These are phyloP conservation scores for Drosophila sturtevanti DNA, from an alignment of 1,140 invertebrate species.

Conservation along the genomic window DNA sequence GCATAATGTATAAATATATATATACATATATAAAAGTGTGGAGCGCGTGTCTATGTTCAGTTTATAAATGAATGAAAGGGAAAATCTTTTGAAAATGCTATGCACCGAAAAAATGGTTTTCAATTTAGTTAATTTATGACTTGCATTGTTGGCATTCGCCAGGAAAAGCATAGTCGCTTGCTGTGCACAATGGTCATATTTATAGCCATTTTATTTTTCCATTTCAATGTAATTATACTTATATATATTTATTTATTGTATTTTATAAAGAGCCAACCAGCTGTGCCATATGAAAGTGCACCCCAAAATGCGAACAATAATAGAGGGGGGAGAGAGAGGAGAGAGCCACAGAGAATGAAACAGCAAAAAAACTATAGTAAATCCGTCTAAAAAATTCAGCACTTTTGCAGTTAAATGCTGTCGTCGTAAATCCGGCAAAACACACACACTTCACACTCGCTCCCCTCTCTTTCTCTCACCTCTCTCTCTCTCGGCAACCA, in stretches of 20 bases:
- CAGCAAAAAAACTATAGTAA: conserved; percentile 30
- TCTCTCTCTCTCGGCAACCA: not conserved
- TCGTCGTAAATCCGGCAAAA: conserved; percentile 25
- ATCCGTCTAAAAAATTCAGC: conserved; percentile 32
- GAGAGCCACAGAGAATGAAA: conserved; percentile 13
- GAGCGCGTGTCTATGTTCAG: conserved; percentile 31
- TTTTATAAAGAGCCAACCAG: conserved; percentile 38
- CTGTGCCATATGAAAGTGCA: conserved; percentile 33
- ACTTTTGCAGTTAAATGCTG: conserved; percentile 36
- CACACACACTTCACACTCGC: not conserved
- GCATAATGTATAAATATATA: conserved; percentile 66
- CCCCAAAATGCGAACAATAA: conserved; percentile 7
- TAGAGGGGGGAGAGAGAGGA: not conserved
- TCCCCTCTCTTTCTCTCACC: not conserved
- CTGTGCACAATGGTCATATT: conserved; percentile 66
- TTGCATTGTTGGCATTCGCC: conserved; percentile 56
- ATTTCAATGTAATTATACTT: conserved; percentile 68
- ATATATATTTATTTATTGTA: conserved; percentile 31
- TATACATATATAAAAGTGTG: conserved; percentile 71
- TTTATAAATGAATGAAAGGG: not conserved
- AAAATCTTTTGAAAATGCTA: conserved; percentile 18
- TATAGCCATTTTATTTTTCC: conserved; percentile 73
- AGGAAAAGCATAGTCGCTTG: conserved; percentile 13
- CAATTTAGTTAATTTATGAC: conserved; percentile 77
- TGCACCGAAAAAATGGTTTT: conserved; percentile 60